phyloP scores from a whole-genome alignment of 2,113 vertebrate species.

The Zonotrichia leucophrys region DNA sequence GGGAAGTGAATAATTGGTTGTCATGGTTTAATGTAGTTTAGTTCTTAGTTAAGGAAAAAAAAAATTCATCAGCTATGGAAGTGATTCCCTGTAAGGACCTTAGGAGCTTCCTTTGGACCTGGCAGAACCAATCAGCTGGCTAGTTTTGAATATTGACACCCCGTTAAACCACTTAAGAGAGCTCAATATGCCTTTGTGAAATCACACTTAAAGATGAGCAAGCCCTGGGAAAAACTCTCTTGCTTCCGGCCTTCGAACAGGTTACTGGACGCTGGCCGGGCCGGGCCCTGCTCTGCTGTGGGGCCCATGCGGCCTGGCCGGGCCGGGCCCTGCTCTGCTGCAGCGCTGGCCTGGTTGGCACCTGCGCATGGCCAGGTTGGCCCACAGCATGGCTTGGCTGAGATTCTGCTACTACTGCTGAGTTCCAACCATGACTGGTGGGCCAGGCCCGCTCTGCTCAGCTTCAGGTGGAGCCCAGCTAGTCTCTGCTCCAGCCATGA shows the following conservation, averaged over 20 bases:
- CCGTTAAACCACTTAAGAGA: too few species aligned
- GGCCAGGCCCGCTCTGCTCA: too few species aligned
- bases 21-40: neutral
- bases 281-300: neutral
- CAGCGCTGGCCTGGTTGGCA: neutral
- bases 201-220: neutral
- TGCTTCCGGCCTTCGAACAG: neutral
- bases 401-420: accelerated
- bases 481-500: neutral
- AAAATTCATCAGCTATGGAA: neutral
- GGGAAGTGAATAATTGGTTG: neutral
- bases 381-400: accelerated
- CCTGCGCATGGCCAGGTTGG: neutral
- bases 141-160: neutral
- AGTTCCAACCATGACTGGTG: neutral
- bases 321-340: neutral
- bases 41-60: neutral
- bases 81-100: neutral
- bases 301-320: too few species aligned
- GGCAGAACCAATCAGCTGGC: neutral
- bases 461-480: too few species aligned
- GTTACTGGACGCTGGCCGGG: neutral
- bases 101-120: too few species aligned
- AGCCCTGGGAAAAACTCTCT: too few species aligned
- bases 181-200: neutral